Evolutionary conservation across 2,888 invertebrate genomes (phyloP).

Genomic region (Agonum fuliginosum): DNA sequence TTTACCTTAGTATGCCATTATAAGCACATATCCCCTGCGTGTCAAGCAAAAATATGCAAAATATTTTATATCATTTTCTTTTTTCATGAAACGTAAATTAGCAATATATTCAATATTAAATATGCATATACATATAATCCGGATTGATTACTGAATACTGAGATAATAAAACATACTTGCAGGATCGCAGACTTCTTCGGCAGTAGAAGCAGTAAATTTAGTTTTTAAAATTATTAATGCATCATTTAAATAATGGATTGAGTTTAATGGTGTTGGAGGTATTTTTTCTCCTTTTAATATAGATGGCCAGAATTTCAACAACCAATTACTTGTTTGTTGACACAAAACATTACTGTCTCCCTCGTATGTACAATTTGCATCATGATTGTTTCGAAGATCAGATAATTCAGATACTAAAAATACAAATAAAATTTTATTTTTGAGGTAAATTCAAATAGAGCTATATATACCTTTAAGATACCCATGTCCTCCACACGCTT

Average conservation of each 20-base stretch:
- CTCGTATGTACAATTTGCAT: conserved; percentile 92
- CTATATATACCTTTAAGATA: conserved; percentile 88
- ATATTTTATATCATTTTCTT: too few species aligned
- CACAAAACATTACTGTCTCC: conserved; percentile 94
- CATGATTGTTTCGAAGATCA: conserved; percentile 85
- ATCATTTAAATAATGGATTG: conserved; percentile 80
- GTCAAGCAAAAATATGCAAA: too few species aligned
- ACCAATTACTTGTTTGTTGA: conserved; percentile 92
- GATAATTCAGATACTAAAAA: conserved; percentile 76
- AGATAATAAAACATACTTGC: too few species aligned
- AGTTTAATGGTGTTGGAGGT: conserved; percentile 77
- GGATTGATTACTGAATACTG: too few species aligned
- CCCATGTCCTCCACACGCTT: conserved; percentile 97
- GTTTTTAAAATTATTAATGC: conserved; percentile 74
- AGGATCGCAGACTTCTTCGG: too few species aligned
- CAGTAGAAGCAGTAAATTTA: conserved; percentile 76
- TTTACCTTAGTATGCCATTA: too few species aligned
- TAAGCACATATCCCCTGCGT: too few species aligned
- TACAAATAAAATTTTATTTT: too few species aligned
- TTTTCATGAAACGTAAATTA: too few species aligned
- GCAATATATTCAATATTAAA: too few species aligned
- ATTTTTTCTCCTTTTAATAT: conserved; percentile 70
- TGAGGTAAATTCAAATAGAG: too few species aligned
- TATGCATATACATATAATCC: too few species aligned
- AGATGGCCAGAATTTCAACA: conserved; percentile 78